Evolutionary conservation across 2,113 vertebrate genomes (phyloP).

Genomic region (Leptodactylus fuscus): DNA sequence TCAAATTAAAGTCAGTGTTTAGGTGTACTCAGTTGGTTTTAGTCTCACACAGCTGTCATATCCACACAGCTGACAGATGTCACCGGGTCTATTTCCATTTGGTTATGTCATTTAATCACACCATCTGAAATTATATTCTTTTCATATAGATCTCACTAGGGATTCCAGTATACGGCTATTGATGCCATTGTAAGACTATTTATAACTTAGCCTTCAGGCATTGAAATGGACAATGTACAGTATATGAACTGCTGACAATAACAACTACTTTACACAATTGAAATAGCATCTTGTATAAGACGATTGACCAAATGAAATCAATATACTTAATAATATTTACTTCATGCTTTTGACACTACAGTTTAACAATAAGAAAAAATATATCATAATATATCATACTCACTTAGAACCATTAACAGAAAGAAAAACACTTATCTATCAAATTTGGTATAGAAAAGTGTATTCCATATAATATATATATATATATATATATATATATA

Average conservation of each 20-base stretch:
- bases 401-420: too few species aligned
- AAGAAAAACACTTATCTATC: too few species aligned
- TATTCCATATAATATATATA: too few species aligned
- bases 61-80: constrained; percentile 57
- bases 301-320: not conserved
- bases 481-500: too few species aligned
- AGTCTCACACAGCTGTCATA: constrained; percentile 53
- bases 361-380: too few species aligned
- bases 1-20: constrained; percentile 58
- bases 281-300: not conserved
- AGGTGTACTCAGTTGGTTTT: constrained; percentile 54
- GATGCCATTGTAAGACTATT: constrained; percentile 8
- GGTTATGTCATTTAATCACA: constrained; percentile 42
- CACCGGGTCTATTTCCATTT: constrained; percentile 49
- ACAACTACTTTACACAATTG: not conserved
- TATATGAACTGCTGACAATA: not conserved
- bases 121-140: constrained; percentile 16
- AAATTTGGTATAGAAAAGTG: too few species aligned
- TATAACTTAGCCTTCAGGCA: constrained; percentile 13
- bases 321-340: too few species aligned
- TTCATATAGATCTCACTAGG: constrained; percentile 2
- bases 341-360: too few species aligned
- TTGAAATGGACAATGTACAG: not conserved
- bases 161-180: not conserved
- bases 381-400: too few species aligned